Evolutionary conservation across 2,888 invertebrate genomes (phyloP).

Genomic region (Blastobasis adustella): DNA sequence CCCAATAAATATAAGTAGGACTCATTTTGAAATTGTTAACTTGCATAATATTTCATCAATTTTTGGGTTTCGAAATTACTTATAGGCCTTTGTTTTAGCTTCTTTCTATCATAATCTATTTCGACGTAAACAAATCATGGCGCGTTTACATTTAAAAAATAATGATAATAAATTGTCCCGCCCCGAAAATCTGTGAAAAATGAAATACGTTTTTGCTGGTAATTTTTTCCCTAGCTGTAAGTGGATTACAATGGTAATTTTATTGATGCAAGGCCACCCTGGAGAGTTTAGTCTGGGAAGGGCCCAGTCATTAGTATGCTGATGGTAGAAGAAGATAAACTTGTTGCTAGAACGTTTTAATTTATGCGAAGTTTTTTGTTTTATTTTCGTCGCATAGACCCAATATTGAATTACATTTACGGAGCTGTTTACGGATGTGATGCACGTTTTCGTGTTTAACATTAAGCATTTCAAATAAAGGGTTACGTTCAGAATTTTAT

Average conservation of each 20-base stretch:
- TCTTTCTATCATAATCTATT: background rate
- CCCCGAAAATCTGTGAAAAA: conserved; percentile 25
- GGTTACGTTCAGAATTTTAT: no score
- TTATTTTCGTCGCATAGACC: conserved; percentile 27
- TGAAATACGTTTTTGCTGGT: conserved; percentile 44
- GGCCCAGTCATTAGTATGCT: conserved; percentile 63
- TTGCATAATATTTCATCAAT: no score
- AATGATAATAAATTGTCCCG: conserved; percentile 20
- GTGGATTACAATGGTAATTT: conserved; percentile 74
- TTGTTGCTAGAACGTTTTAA: conserved; percentile 63
- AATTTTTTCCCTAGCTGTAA: conserved; percentile 61
- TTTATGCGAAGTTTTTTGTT: conserved; percentile 52
- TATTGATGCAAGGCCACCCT: conserved; percentile 60
- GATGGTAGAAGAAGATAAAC: conserved; percentile 69
- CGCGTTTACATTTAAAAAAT: conserved; percentile 5
- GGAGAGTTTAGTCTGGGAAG: conserved; percentile 39
- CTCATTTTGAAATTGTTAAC: no score
- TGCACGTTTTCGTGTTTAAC: conserved; percentile 2
- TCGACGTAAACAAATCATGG: conserved; percentile 6
- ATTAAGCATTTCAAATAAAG: no score
- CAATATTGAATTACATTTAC: conserved; percentile 20
- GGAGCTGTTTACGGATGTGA: conserved; percentile 6
- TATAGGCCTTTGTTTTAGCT: background rate
- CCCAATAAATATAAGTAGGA: no score
- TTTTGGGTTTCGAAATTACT: no score